phyloP scores from a whole-genome alignment of 2,888 invertebrate genomes.

The Aquatica leii region DNA sequence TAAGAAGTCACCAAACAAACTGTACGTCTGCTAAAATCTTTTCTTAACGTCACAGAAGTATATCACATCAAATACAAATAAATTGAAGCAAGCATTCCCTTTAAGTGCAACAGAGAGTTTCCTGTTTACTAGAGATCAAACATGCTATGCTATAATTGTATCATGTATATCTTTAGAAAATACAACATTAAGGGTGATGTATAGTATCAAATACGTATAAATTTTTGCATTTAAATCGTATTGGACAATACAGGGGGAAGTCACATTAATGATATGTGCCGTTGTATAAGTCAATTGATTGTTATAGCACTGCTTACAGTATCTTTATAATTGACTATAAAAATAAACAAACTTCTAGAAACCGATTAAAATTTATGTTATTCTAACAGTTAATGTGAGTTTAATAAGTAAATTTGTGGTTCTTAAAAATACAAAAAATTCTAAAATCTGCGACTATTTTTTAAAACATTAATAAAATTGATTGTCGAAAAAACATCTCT shows the following conservation, averaged over 20 bases:
- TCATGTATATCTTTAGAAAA: conserved; percentile 58
- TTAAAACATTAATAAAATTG: not conserved
- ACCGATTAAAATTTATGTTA: not conserved
- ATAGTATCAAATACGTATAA: conserved; percentile 52
- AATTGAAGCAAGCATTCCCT: conserved; percentile 51
- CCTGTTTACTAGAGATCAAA: conserved; percentile 32
- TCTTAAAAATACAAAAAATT: too few relatives aligned
- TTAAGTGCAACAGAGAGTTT: conserved; percentile 43
- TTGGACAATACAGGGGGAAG: conserved; percentile 61
- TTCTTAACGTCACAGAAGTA: conserved; percentile 32
- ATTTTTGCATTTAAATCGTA: conserved; percentile 42
- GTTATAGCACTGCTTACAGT: conserved; percentile 14
- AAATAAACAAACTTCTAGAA: conserved; percentile 17
- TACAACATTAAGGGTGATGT: conserved; percentile 55
- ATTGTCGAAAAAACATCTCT: not conserved
- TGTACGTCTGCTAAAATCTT: conserved; percentile 22
- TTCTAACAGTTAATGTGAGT: too few relatives aligned
- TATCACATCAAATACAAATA: conserved; percentile 61
- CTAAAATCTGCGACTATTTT: conserved; percentile 1
- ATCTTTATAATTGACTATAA: conserved; percentile 8
- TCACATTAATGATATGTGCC: conserved; percentile 58
- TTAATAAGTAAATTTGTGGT: too few relatives aligned
- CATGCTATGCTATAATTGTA: conserved; percentile 36
- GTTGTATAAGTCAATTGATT: conserved; percentile 40
- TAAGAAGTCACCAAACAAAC: conserved; percentile 22